A percentile compares a stretch with the other conserved stretches of the same genome.
phyloP scores from a whole-genome alignment of 2,113 vertebrate species.

The Cynocephalus volans region DNA sequence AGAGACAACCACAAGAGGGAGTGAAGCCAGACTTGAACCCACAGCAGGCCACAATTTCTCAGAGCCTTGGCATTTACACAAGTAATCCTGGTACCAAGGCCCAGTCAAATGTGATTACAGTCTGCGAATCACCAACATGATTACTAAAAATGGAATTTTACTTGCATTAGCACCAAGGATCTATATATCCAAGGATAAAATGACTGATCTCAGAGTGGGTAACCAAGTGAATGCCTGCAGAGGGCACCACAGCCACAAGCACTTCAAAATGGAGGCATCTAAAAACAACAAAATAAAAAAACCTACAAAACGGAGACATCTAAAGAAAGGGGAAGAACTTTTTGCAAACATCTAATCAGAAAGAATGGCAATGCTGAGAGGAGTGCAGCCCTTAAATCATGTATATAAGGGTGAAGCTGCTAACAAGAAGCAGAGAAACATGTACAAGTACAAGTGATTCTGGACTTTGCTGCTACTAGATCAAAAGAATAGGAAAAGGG shows the following conservation, averaged over 20 bases:
- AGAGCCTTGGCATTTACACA: conserved; percentile 49
- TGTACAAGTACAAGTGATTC: neutral
- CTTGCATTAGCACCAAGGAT: neutral
- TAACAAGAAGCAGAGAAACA: conserved; percentile 19
- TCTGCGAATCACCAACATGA: conserved; percentile 1
- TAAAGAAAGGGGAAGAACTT: conserved; percentile 10
- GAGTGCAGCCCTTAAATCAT: neutral
- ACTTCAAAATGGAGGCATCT: conserved; percentile 47
- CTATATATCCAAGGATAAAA: neutral
- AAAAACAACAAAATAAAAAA: neutral
- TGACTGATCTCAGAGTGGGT: neutral
- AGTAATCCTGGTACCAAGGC: neutral
- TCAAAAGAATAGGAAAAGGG: neutral
- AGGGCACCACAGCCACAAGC: neutral
- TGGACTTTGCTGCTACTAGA: conserved; percentile 46
- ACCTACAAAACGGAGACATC: conserved; percentile 36
- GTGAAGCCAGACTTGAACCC: neutral
- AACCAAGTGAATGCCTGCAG: neutral
- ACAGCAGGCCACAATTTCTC: conserved; percentile 24
- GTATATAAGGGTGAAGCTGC: neutral
- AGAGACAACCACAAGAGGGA: neutral
- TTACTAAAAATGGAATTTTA: conserved; percentile 3
- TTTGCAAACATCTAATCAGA: conserved; percentile 45
- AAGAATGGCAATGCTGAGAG: conserved; percentile 22
- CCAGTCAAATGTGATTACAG: neutral